Conservation (phyloP, 2,113 vertebrate genomes). For the Rhea pennata region DNA sequence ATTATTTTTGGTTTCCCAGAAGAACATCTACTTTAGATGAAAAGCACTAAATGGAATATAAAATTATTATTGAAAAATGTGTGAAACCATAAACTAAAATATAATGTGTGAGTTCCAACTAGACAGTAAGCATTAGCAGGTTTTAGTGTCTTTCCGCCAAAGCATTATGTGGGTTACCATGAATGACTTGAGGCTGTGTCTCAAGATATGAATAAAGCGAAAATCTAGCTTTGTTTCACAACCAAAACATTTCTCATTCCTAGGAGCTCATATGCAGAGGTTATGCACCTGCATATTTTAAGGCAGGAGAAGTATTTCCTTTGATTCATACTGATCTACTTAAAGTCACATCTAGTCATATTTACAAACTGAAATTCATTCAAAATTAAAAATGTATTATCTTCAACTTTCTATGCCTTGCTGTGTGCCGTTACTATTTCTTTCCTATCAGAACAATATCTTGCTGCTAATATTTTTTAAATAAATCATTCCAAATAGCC, state of each 20-base stretch:
- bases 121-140: not conserved
- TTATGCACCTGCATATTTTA: constrained; percentile 37
- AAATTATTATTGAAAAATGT: not conserved
- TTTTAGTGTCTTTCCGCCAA: not conserved
- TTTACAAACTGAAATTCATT: not conserved
- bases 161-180: not conserved
- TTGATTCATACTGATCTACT: not conserved
- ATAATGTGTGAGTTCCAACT: not conserved
- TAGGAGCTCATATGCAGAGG: not conserved
- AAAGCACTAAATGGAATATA: not conserved
- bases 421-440: not conserved
- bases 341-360: not conserved
- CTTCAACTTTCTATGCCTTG: not conserved
- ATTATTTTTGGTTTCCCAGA: not conserved
- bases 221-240: constrained; percentile 8
- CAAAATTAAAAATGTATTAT: not conserved
- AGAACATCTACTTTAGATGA: not conserved
- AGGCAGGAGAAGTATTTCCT: not conserved
- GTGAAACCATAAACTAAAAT: not conserved
- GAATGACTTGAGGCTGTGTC: constrained; percentile 5
- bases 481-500: constrained; percentile 46
- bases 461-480: not conserved
- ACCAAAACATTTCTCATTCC: constrained; percentile 9
- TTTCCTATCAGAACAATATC: not conserved
- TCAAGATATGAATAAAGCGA: constrained; percentile 41